Base-by-base conservation (phyloP, 2,888 invertebrate genomes). In the Cephus pygmeus region DNA sequence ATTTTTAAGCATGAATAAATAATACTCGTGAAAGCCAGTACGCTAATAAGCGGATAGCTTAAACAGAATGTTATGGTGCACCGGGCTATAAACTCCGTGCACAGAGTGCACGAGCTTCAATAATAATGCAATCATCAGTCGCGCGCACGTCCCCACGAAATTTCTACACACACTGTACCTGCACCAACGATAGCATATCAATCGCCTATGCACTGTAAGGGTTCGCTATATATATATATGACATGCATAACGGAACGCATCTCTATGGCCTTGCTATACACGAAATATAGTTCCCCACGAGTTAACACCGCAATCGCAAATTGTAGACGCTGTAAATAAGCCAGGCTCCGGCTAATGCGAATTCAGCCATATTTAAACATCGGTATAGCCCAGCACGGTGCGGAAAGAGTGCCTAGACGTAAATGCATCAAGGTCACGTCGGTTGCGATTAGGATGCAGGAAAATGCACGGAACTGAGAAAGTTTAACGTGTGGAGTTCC, bases 401-500 rank as follows among this genome's bases (percentile, higher is more conserved):
- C 40, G 15, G 4, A 4, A 0, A 6, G 4, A 40, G 12, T 15
- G 56, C 23, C 56, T 23, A 23, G 56, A 9, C 23, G 9, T 23
- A 23, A 23, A 9, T 56, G 23, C 56, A 56, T 56, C 23, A 23
- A 56, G 23, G 56, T 56, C 0, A 56, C 23, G 23, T 9, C 23
- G 40, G 2, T 40, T 0, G 23, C 15, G 56, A 9, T 40, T 56
- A 56, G 23, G 56, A 56, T 56, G 56, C 56, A 56, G 2, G 2
- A 6, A 23, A 56, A 56, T 56, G 23, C 9, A 56, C 9, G 4
- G 9, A 56, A 56, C 56, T 0, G 6, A 23, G 6, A 15, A 56
- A 56, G 56, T 56, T 56, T 56, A 23, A 56, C 23, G 56, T 23
- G 56, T 2, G 0, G 6, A 56, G 23, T 79, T 75, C 87, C 90